These are phyloP conservation scores for Acrobasis consociella DNA, from an alignment of 2,888 invertebrate genomes.

Conservation along the genomic window DNA sequence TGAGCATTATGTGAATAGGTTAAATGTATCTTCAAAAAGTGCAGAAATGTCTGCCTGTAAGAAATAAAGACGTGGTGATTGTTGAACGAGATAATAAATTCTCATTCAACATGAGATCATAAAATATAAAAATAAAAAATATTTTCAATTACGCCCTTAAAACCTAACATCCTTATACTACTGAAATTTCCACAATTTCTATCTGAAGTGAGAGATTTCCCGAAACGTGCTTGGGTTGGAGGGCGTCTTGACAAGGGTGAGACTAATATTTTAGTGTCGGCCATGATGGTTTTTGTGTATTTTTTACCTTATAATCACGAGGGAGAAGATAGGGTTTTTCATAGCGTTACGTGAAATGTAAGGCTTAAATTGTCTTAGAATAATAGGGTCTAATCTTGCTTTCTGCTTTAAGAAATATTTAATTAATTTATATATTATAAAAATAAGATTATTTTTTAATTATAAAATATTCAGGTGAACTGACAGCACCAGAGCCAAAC, in stretches of 20 bases:
- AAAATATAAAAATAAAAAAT: neutral
- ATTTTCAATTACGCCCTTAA: neutral
- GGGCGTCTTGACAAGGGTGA: constrained; percentile 15
- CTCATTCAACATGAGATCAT: neutral
- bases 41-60: no score
- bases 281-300: constrained; percentile 5
- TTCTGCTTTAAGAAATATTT: no score
- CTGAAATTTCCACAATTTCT: constrained; percentile 8
- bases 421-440: no score
- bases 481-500: no score
- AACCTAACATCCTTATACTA: constrained; percentile 1
- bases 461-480: no score
- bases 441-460: no score
- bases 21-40: no score
- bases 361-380: no score
- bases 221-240: constrained; percentile 12
- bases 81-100: neutral
- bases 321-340: neutral
- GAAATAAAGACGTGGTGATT: no score
- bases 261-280: constrained; percentile 21
- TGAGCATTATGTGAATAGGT: no score
- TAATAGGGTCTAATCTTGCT: no score
- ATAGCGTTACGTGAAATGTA: no score
- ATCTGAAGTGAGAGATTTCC: constrained; percentile 13
- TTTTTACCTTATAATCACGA: constrained; percentile 14